These are phyloP conservation scores for Coilia nasus DNA, from an alignment of 2,797 vertebrate genomes.

Conservation along the genomic window DNA sequence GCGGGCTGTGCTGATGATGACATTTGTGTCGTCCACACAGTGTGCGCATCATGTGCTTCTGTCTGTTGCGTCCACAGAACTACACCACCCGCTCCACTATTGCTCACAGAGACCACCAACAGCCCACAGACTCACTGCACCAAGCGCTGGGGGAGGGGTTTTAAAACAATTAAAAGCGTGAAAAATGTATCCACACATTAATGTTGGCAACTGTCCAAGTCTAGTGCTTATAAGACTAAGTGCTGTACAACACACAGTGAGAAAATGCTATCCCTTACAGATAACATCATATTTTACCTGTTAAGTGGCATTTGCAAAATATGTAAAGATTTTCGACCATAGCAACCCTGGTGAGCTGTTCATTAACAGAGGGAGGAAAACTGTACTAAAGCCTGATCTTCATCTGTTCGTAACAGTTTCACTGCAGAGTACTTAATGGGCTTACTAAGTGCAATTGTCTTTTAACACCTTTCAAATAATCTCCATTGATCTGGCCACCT, in stretches of 20 bases:
- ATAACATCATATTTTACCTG: background rate
- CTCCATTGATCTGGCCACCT: slow-evolving; percentile 15
- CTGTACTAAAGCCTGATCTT: background rate
- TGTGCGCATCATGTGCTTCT: no score
- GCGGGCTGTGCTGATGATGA: no score
- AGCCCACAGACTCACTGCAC: background rate
- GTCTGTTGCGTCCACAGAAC: no score
- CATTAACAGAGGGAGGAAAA: background rate
- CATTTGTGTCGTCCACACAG: no score
- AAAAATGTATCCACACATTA: background rate
- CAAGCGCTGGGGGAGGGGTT: background rate
- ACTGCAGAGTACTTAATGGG: background rate
- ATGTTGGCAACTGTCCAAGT: background rate
- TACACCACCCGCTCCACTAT: no score
- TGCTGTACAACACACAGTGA: background rate
- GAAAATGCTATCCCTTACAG: background rate
- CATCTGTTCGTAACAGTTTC: background rate
- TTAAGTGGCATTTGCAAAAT: background rate
- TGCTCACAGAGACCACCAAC: no score
- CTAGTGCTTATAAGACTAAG: background rate
- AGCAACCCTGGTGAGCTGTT: background rate
- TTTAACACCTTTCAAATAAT: slow-evolving; percentile 20
- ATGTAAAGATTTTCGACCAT: background rate
- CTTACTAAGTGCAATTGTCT: background rate
- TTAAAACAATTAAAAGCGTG: background rate